Percentiles rank a stretch among this genome's conserved stretches.
Conservation (phyloP, 2,113 vertebrate genomes). For the mouse (Mus musculus) region GRCm39 chr13:36709501-36710000, state of each 20-base stretch:
- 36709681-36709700: not conserved
- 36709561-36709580: not conserved
- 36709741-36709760: not conserved
- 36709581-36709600: not conserved
- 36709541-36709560: not conserved
- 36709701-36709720: not conserved
- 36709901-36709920: not conserved
- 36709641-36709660: not conserved
- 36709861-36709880: not conserved
- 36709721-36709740: not conserved
- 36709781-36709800: not conserved
- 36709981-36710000: not conserved
- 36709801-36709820: not conserved
- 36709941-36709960: not conserved
- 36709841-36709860: not conserved
- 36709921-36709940: not conserved
- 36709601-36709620: not conserved
- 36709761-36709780: not conserved
- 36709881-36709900: not conserved
- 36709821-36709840: not conserved
- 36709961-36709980: not conserved
- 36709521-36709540: not conserved
- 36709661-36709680: conserved; percentile 38
- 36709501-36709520: not conserved
- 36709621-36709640: not conserved